Evolutionary conservation across 2,113 vertebrate species (phyloP), one percentile per base, ranked within the genome.

Genomic region (Tinamus guttatus): DNA sequence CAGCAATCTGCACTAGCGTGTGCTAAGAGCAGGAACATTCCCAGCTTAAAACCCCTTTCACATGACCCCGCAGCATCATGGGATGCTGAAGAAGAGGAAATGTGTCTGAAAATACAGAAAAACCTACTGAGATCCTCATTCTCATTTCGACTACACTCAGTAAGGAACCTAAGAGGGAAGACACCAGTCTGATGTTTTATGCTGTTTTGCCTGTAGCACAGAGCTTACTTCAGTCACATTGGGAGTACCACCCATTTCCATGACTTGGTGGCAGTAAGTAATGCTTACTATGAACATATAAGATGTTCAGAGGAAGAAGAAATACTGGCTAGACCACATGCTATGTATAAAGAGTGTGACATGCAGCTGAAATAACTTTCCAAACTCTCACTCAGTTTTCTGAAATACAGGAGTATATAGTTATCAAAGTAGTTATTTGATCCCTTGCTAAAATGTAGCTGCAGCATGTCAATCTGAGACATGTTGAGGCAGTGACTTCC

Each of bases 141-240:
- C 6, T 80, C 11, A n/a, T 56, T 58, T 28, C 65, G 13, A 30
- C 38, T 81, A 32, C 36, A 4, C 21, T 43, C 13, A 7, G 41
- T 49, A 73, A 27, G 10, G 5, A 64, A 36, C 20, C 25, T 4
- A 32, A 52, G 32, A 84, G 41, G 7, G 62, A 73, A 64, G 38
- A 47, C 5, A 7, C 9, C 36, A 7, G 7, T 25, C 52, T 68
- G 51, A 5, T 0, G 5, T 22, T 58, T 68, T 56, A 5, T 0
- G 4, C 41, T 60, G 16, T 54, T 87, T 93, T 80, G 25, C 40
- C 30, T 69, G 22, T 47, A 22, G 5, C 32, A 5, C 13, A 73
- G 24, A 6, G 30, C 60, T 76, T 76, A 18, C 22, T 62, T 45
- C 62, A 34, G n/a, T 32, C 65, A 30, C 12, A 27, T n/a, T 25